A percentile compares a stretch with the other conserved stretches of the same genome.
Evolutionary conservation across 2,888 invertebrate genomes (phyloP).

Genomic region (Eueremaeus valkanovi): DNA sequence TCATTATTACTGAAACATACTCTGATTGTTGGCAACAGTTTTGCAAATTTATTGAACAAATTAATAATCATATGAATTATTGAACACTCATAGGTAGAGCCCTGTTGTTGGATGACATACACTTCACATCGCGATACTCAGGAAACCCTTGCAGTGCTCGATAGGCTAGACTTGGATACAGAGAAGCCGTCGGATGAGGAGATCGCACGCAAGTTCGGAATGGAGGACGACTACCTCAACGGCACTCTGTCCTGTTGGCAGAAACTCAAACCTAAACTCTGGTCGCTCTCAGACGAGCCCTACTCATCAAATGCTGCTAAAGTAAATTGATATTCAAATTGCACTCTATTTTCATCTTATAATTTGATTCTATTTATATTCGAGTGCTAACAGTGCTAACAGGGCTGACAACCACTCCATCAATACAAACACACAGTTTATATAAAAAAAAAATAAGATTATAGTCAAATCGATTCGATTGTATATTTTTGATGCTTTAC

Average conservation of each 20-base stretch:
- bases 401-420: too few species aligned
- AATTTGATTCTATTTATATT: too few species aligned
- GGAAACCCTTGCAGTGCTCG: constrained; percentile 56
- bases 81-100: constrained; percentile 52
- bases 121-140: constrained; percentile 61
- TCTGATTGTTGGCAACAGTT: not conserved
- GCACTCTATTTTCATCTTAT: too few species aligned
- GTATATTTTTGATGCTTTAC: too few species aligned
- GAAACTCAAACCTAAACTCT: constrained; percentile 56
- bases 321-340: constrained; percentile 51
- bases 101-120: constrained; percentile 60
- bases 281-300: constrained; percentile 59
- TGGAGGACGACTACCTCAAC: constrained; percentile 56
- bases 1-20: not conserved
- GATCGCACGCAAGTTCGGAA: constrained; percentile 57
- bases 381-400: too few species aligned
- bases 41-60: not conserved
- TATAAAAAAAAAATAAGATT: too few species aligned
- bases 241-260: constrained; percentile 57
- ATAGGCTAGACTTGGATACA: constrained; percentile 58
- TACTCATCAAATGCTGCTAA: constrained; percentile 57
- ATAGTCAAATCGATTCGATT: too few species aligned
- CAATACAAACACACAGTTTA: too few species aligned
- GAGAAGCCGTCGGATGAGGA: constrained; percentile 59
- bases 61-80: not conserved